Evolutionary conservation across 2,888 invertebrate species (phyloP).

Genomic region (Lepas anatifera): DNA sequence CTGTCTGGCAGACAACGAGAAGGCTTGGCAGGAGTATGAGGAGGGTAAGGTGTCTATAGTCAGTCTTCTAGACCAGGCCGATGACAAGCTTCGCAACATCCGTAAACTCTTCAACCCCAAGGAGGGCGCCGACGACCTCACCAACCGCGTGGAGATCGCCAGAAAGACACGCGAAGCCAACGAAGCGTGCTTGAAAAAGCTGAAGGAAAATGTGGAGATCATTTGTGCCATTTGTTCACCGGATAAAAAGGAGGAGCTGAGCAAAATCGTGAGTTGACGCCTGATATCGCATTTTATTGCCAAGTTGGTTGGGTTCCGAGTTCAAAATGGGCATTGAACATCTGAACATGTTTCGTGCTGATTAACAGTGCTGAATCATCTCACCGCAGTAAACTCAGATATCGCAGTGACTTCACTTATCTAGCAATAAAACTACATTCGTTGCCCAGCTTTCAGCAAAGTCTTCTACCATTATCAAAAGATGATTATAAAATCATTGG

Average conservation of each 20-base stretch:
- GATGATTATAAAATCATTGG: too few species aligned
- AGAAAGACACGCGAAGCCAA: background rate
- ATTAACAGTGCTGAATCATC: too few species aligned
- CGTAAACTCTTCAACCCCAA: background rate
- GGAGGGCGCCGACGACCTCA: constrained; percentile 5
- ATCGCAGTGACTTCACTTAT: too few species aligned
- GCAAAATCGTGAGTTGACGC: background rate
- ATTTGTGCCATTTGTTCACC: constrained; percentile 4
- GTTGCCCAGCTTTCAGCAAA: too few species aligned
- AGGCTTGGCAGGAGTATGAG: constrained; percentile 12
- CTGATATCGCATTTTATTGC: too few species aligned
- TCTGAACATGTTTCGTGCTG: too few species aligned
- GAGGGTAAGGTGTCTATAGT: background rate
- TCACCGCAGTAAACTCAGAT: too few species aligned
- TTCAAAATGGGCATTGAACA: too few species aligned
- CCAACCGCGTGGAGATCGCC: background rate
- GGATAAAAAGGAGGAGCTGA: constrained; percentile 5
- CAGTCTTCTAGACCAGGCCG: constrained; percentile 1
- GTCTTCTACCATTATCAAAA: too few species aligned
- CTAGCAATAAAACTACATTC: too few species aligned
- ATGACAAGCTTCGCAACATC: constrained; percentile 7
- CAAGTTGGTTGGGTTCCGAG: too few species aligned
- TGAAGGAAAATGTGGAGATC: background rate
- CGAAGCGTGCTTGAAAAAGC: background rate
- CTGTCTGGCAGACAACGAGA: constrained; percentile 12